Evolutionary conservation across 2,888 invertebrate species (phyloP), one percentile per base, ranked within the genome.

Genomic region (Zootermopsis nevadensis): DNA sequence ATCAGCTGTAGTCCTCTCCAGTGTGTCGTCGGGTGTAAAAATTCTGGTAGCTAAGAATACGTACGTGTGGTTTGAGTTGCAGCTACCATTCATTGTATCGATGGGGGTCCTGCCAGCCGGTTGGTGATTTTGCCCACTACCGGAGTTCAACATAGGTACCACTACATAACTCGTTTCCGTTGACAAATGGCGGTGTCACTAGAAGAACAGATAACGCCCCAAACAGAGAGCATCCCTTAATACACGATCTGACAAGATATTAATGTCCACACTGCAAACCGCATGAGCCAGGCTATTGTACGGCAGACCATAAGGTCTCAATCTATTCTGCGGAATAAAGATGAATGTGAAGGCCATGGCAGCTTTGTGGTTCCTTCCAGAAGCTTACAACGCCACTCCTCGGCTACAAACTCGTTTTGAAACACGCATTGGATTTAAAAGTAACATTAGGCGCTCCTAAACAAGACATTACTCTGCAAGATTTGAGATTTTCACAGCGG

Each of bases 181-280:
- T 69, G 69, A 69, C 69, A 69, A 69, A 69, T 69, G 69, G 69
- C 69, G 22, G 22, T 69, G 69, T 69, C 69, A 69, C 33, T 69
- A 33, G 8, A 22, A 22, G 69, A 22, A 15, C 69, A 69, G 69
- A 69, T 69, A 69, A 69, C 69, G 24, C 69, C 69, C 69, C 69
- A 69, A 69, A 33, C 69, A 69, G 33, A 69, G 33, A 10, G 69
- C 69, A 69, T 69, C 69, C 69, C 69, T 33, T 22, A 69, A 2
- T 33, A 33, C 69, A 69, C 12, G 69, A 33, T 33, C 33, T 69
- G 69, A 69, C 69, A 69, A 30, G 33, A 30, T 33, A 69, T 69
- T 69, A 69, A 69, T 69, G 69, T 69, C 69, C 33, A 33, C 69
- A 69, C 69, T 1, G 27, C 30, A 15, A 69, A 22, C 31, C 30